A percentile compares a stretch with the other conserved stretches of the same genome.
Conservation (phyloP, 1,140 invertebrate species). For the Andrena cerasifolii region DNA sequence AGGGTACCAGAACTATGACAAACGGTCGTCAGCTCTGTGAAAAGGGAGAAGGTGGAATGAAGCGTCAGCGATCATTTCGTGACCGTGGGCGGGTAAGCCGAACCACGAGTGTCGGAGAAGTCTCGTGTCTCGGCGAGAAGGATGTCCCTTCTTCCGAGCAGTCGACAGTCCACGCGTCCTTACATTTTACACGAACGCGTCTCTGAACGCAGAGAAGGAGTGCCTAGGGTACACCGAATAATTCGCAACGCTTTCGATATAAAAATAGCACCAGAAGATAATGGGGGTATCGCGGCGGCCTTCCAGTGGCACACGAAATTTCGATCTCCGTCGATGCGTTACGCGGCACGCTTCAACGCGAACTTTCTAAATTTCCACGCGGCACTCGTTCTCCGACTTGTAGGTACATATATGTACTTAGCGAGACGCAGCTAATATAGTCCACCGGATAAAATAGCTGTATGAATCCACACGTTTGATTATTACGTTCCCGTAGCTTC, state of each 20-base stretch:
- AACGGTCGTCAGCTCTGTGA: too few relatives aligned
- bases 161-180: background rate
- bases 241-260: conserved; percentile 49
- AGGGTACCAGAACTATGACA: too few relatives aligned
- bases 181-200: conserved; percentile 11
- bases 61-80: too few relatives aligned
- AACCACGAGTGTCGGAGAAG: too few relatives aligned
- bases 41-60: too few relatives aligned
- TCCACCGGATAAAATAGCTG: conserved; percentile 46
- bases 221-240: conserved; percentile 42
- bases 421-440: conserved; percentile 16
- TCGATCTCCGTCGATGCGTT: conserved; percentile 21
- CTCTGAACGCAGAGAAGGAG: conserved; percentile 55
- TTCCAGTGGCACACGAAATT: background rate
- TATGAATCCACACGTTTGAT: conserved; percentile 33
- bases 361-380: background rate
- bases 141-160: background rate
- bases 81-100: too few relatives aligned
- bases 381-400: conserved; percentile 59
- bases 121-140: background rate
- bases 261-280: conserved; percentile 63
- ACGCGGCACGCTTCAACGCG: background rate
- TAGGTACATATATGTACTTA: background rate
- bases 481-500: conserved; percentile 50
- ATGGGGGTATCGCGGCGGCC: conserved; percentile 7